Base-by-base conservation (phyloP, 2,888 invertebrate genomes). In the Amphiduros pacificus region DNA sequence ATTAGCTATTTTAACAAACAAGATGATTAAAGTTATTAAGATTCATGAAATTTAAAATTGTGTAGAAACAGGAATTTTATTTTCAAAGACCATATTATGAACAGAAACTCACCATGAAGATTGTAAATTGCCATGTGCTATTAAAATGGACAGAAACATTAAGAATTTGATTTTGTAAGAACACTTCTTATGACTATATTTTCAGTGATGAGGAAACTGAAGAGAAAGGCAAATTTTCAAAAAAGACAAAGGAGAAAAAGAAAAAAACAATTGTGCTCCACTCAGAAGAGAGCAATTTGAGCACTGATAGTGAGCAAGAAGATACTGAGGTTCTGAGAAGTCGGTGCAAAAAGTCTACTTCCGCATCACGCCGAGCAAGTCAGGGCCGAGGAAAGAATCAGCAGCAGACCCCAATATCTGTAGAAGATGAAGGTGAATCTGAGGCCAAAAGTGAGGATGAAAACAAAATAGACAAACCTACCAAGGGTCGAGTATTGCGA, bases 391-490 rank as follows among this genome's bases (percentile, higher is more conserved):
- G 2, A 20, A 22, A 49, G 49, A 27, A 27, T 49, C 5, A 14
- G 5, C 2, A 49, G 14, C 28, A 4, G 29, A n/a, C n/a, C n/a
- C n/a, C n/a, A n/a, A n/a, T n/a, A n/a, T n/a, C 5, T 51, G 28
- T 2, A 26, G 14, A 51, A 51, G 2, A 2, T 29, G 28, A n/a
- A 3, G 22, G 11, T 5, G 5, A 20, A 22, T 17, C 14, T 14
- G 20, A 51, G 6, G 51, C 28, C 27, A 17, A 51, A 51, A 51
- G 27, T n/a, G 29, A 51, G 20, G 6, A 17, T 26, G 51, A 51
- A 51, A 51, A 29, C 51, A 51, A 51, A 51, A 51, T 11, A 20
- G 51, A 51, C 28, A 14, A 50, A 5, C n/a, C n/a, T n/a, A n/a
- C n/a, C n/a, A n/a, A n/a, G n/a, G n/a, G n/a, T n/a, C n/a, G n/a